Base-by-base conservation (phyloP, 2,113 vertebrate genomes). In the Platycercus adscitus region DNA sequence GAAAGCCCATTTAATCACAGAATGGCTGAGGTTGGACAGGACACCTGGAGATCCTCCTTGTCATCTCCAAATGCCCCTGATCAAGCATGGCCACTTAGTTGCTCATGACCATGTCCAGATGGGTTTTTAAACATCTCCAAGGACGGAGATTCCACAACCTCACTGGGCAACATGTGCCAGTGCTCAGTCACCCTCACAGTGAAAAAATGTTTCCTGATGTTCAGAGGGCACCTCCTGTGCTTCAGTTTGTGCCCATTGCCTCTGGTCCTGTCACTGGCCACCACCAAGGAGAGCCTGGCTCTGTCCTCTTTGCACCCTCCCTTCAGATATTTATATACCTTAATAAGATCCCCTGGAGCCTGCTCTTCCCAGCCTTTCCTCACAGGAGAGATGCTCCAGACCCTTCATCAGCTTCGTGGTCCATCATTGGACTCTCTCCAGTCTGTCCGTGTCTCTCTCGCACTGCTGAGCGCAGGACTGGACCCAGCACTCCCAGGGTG, bases 141-240 rank as follows among this genome's bases (percentile, higher is more conserved):
- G 61, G 55, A 78, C 3, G 29, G 55, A 75, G 35, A 60, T 21
- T 60, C 73, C 69, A 80, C 28, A 46, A 21, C 17, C 18, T 50
- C 15, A 47, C 52, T 41, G 33, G 18, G 14, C 5, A 4, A 86
- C 6, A 61, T 69, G 16, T 60, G 43, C 24, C 37, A 58, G 10
- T 11, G 64, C 19, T 11, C 1, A 2, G 20, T 13, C 52, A 66
- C 29, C 10, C 13, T 71, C n/a, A 33, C 17, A 70, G 11, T 29
- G 39, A 23, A 50, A 35, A 35, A 19, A 3, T 6, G 10, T 33
- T 33, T 71, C 56, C 63, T 71, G 39, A 16, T 50, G 56, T 26
- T 47, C 58, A 47, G 29, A 37, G 29, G 13, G 37, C 26, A 23
- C 5, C 20, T 53, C 19, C 31, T 0, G 0, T 60, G 28, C 33